Conservation (phyloP, 2,113 vertebrate genomes). For the Piaya cayana region DNA sequence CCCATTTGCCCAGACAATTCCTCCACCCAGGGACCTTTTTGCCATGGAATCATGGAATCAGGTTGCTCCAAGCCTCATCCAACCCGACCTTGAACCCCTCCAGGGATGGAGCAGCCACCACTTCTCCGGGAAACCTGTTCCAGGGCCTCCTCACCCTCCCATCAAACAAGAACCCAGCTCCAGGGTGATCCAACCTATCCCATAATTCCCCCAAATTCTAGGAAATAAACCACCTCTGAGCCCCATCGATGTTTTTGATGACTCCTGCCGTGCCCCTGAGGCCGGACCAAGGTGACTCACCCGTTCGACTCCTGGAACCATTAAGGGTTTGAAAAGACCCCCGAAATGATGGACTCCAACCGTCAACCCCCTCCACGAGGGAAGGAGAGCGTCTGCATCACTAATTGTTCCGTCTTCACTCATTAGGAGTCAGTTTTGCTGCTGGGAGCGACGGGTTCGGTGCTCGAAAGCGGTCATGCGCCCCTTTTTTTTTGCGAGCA, state of each 20-base stretch:
- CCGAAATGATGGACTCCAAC: too few species aligned
- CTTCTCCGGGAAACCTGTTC: too few species aligned
- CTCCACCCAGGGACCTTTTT: too few species aligned
- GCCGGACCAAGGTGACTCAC: not conserved
- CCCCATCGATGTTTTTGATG: not conserved
- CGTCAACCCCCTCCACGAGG: too few species aligned
- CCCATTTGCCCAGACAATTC: too few species aligned
- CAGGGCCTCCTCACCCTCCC: too few species aligned
- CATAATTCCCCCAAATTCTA: not conserved
- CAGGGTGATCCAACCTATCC: not conserved
- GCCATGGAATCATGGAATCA: too few species aligned
- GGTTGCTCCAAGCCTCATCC: too few species aligned
- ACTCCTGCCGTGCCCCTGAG: not conserved
- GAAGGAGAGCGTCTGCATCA: not conserved
- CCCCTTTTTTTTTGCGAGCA: not conserved
- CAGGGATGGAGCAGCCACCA: too few species aligned
- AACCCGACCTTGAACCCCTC: too few species aligned
- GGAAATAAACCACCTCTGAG: not conserved
- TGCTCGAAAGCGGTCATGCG: not conserved
- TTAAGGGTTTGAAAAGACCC: too few species aligned
- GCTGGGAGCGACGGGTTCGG: not conserved
- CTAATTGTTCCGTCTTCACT: not conserved
- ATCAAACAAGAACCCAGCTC: not conserved
- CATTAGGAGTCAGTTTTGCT: not conserved
- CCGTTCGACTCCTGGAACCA: not conserved